phyloP scores from a whole-genome alignment of 2,888 invertebrate genomes.

The Acleris sparsana region DNA sequence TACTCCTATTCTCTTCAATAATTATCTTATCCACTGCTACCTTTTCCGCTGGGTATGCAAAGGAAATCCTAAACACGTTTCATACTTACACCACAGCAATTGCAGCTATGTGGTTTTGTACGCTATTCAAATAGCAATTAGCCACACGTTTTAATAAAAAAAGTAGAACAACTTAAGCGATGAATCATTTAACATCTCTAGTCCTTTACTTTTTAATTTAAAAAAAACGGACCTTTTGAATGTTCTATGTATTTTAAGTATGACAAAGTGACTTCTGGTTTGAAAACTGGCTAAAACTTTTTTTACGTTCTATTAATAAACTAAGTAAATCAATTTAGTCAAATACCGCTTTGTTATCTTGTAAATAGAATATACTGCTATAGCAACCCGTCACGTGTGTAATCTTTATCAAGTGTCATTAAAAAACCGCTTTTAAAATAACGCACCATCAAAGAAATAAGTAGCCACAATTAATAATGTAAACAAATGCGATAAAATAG shows the following conservation, averaged over 20 bases:
- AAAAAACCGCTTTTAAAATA: constrained; percentile 26
- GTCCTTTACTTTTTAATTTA: too few species aligned
- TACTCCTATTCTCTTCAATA: neutral
- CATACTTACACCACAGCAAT: constrained; percentile 6
- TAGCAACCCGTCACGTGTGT: neutral
- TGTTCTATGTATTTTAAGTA: too few species aligned
- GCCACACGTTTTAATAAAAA: constrained; percentile 7
- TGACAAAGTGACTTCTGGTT: too few species aligned
- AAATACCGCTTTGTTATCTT: constrained; percentile 2
- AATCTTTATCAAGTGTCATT: constrained; percentile 8
- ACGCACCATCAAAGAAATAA: constrained; percentile 31
- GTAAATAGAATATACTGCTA: constrained; percentile 6
- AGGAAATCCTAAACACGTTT: constrained; percentile 35
- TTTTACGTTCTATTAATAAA: too few species aligned
- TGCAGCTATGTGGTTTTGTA: constrained; percentile 16
- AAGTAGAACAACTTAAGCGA: neutral
- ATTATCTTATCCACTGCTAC: neutral
- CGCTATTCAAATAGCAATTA: constrained; percentile 29
- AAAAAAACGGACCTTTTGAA: too few species aligned
- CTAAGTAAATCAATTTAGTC: too few species aligned
- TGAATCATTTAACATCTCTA: too few species aligned
- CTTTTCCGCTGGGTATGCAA: constrained; percentile 2
- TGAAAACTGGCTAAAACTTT: too few species aligned
- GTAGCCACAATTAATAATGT: constrained; percentile 37
- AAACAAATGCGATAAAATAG: constrained; percentile 36